These are phyloP conservation scores for Cyprinodon variegatus DNA, from an alignment of 2,113 vertebrate species.

Conservation along the genomic window DNA sequence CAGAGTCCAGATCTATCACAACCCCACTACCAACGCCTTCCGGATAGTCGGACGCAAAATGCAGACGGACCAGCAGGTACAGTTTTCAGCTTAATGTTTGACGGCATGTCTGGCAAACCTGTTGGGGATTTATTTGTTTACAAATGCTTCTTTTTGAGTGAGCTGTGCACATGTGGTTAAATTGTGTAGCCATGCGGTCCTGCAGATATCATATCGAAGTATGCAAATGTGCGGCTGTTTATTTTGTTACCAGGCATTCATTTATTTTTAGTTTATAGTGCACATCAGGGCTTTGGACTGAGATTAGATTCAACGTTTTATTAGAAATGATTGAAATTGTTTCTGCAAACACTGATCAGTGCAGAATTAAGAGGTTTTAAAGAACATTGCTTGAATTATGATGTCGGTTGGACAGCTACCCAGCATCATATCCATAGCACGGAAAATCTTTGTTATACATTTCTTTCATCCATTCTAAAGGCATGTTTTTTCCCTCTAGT, in stretches of 20 bases:
- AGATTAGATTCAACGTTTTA: neutral
- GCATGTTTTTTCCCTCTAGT: neutral
- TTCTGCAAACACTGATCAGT: too few relatives aligned
- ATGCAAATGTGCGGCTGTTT: constrained; percentile 21
- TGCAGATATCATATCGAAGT: constrained; percentile 11
- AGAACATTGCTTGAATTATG: too few relatives aligned
- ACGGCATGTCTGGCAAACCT: neutral
- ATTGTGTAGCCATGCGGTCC: constrained; percentile 4
- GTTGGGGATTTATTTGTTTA: neutral
- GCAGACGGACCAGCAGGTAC: constrained; percentile 90
- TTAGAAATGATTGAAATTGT: too few relatives aligned
- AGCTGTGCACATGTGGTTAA: neutral
- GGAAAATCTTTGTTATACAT: neutral
- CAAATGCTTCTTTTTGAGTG: neutral
- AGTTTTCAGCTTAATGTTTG: neutral
- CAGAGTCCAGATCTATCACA: constrained; percentile 92
- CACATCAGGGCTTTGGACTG: neutral
- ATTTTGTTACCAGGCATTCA: neutral
- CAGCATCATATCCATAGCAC: neutral
- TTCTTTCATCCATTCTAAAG: neutral
- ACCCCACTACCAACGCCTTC: constrained; percentile 85
- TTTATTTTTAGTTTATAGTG: neutral
- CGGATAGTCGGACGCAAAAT: constrained; percentile 90
- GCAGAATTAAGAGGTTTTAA: too few relatives aligned
- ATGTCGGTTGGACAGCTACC: neutral